These are phyloP conservation scores for Silvanus unidentatus DNA, from an alignment of 2,888 invertebrate genomes.

Conservation along the genomic window DNA sequence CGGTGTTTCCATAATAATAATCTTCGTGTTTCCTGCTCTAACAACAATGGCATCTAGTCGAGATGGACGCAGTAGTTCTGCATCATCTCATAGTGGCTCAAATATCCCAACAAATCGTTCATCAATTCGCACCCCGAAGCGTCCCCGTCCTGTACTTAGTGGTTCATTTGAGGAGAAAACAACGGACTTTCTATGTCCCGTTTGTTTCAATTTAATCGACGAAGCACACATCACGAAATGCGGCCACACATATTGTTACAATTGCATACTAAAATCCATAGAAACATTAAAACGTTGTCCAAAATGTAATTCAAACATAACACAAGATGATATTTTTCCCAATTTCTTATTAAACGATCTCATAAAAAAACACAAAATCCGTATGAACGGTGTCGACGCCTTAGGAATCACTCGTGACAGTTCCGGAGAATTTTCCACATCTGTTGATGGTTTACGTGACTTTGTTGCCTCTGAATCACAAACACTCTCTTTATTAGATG, in stretches of 20 bases:
- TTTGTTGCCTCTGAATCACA: slow-evolving; percentile 65
- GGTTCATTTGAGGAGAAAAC: slow-evolving; percentile 62
- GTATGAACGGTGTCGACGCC: slow-evolving; percentile 47
- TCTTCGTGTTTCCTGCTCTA: neutral
- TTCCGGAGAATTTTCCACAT: slow-evolving; percentile 44
- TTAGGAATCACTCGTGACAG: slow-evolving; percentile 42
- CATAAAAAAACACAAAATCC: slow-evolving; percentile 63
- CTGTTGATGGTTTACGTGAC: slow-evolving; percentile 54
- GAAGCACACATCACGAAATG: slow-evolving; percentile 89
- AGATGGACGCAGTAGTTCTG: slow-evolving; percentile 47
- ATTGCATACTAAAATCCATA: slow-evolving; percentile 67
- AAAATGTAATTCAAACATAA: slow-evolving; percentile 70
- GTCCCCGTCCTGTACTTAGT: slow-evolving; percentile 49
- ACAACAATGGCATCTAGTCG: slow-evolving; percentile 39
- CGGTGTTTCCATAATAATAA: slow-evolving; percentile 35
- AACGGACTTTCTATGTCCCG: slow-evolving; percentile 66
- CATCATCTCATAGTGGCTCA: slow-evolving; percentile 44
- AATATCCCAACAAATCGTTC: slow-evolving; percentile 42
- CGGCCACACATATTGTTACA: slow-evolving; percentile 87
- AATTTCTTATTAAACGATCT: slow-evolving; percentile 82
- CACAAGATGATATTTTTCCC: slow-evolving; percentile 71
- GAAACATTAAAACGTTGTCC: slow-evolving; percentile 69
- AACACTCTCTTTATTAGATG: slow-evolving; percentile 68
- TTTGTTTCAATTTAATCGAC: slow-evolving; percentile 83
- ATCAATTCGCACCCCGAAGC: slow-evolving; percentile 48